Evolutionary conservation across 2,797 vertebrate species (phyloP), one percentile per base, ranked within the genome.

Genomic region (Poeciliopsis presidionis): DNA sequence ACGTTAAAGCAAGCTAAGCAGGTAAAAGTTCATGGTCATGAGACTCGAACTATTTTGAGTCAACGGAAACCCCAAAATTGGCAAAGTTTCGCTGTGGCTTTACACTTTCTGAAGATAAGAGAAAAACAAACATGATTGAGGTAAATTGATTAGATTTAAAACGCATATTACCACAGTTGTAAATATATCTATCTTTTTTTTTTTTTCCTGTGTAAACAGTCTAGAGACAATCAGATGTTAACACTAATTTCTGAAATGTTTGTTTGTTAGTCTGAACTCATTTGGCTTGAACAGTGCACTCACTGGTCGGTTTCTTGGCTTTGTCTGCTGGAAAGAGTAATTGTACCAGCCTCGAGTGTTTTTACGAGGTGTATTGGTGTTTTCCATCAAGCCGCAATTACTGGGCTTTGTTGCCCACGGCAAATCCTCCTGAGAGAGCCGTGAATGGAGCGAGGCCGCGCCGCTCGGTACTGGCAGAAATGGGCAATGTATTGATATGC

Each of bases 351-450:
- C 85, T 91, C 92, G 92, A 95, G 90, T 92, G 91, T 89, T 87
- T 94, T 95, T 92, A 94, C 74, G 75, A 93, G 91, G 87, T 81
- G 89, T 93, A 93, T 94, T 94, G 93, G 90, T 90, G 90, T 95
- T 94, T 94, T 95, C 92, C 93, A 93, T 91, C 92, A 90, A 91
- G 88, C 84, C 88, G 88, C 92, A 94, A 93, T 95, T 94, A 94
- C 81, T 77, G 84, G 84, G 90, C 92, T 92, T 94, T 93, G 90
- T 94, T 90, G 86, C 87, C 84, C 90, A 81, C 78, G 84, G 82
- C 73, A 86, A 83, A 87, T 77, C 88, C 80, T 90, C 85, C 82
- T 84, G 82, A 65, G 84, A 87, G 79, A 20, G 51, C 41, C 47
- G 36, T 88, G 81, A 87, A 90, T 88, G 81, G 84, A 81, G 80